A percentile compares a stretch with the other conserved stretches of the same genome.
Evolutionary conservation across 2,888 invertebrate species (phyloP).

Genomic region (Amblyjoppa proteus): DNA sequence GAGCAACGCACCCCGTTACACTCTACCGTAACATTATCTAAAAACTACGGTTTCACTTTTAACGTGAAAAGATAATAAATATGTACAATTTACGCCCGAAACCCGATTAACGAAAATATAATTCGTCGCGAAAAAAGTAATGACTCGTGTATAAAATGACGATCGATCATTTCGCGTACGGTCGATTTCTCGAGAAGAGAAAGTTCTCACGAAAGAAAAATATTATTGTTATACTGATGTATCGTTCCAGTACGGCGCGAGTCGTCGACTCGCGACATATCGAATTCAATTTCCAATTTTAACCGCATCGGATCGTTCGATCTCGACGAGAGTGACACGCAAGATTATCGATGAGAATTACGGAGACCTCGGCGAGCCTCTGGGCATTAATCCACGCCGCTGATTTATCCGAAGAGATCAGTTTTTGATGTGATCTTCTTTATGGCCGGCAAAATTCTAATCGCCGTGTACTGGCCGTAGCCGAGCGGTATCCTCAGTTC

Average conservation of each 20-base stretch:
- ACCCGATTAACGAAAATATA: conserved; percentile 3
- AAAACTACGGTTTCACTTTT: not conserved
- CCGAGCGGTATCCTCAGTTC: conserved; percentile 82
- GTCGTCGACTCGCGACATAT: not conserved
- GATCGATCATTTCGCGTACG: not conserved
- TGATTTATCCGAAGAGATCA: conserved; percentile 79
- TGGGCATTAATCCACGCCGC: not conserved
- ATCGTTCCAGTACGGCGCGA: not conserved
- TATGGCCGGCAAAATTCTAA: conserved; percentile 81
- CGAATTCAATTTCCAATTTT: not conserved
- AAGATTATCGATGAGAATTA: not conserved
- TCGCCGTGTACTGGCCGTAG: conserved; percentile 81
- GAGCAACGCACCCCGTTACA: conserved; percentile 5
- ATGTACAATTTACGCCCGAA: conserved; percentile 51
- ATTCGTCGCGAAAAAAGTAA: not conserved
- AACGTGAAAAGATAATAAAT: conserved; percentile 48
- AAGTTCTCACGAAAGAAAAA: not conserved
- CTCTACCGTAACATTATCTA: not conserved
- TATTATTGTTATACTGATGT: not conserved
- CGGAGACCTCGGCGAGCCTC: not conserved
- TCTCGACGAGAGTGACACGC: not conserved
- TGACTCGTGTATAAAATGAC: not conserved
- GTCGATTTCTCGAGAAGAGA: not conserved
- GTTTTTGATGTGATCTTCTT: conserved; percentile 82
- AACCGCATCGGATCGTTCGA: not conserved